A percentile compares a stretch with the other conserved stretches of the same genome.
These are phyloP conservation scores for Proteles cristata DNA, from an alignment of 2,113 vertebrate genomes.

Conservation along the genomic window DNA sequence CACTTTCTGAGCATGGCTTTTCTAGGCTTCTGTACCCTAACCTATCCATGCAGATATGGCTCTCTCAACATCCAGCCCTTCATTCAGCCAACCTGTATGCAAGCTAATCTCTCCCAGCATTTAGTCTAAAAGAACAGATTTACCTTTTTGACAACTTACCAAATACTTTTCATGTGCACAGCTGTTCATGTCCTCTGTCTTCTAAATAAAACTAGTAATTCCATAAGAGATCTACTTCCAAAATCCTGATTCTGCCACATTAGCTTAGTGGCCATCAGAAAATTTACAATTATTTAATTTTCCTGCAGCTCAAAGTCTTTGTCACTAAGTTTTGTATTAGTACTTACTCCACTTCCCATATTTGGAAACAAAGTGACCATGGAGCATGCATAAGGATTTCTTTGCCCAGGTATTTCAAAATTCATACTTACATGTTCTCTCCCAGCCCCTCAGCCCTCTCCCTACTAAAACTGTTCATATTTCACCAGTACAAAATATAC, in stretches of 20 bases:
- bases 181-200: background rate
- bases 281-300: background rate
- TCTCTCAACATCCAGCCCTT: background rate
- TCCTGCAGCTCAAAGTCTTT: background rate
- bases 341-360: background rate
- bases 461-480: background rate
- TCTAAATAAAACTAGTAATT: background rate
- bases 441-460: background rate
- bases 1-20: background rate
- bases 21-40: background rate
- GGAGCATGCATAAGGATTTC: background rate
- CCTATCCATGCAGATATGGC: background rate
- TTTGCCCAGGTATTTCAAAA: background rate
- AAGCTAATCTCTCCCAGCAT: background rate
- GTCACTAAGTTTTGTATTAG: background rate
- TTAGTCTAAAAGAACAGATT: background rate
- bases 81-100: background rate
- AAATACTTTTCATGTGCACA: background rate
- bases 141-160: background rate
- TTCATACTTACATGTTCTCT: background rate
- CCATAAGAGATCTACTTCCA: background rate
- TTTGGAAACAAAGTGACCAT: background rate
- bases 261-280: background rate
- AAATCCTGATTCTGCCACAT: background rate
- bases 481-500: background rate